These are phyloP conservation scores for zebrafish (Danio rerio) DNA, from an alignment of 2,113 vertebrate genomes.

Conservation along the genomic window GRCz12tu NC_133191.1:45190501-45191000, in stretches of 20 bases:
- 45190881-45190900: background rate
- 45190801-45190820: conserved; percentile 3
- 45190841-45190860: conserved; percentile 10
- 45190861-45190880: background rate
- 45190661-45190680: conserved; percentile 47
- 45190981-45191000: too few relatives aligned
- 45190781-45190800: conserved; percentile 21
- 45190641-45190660: conserved; percentile 55
- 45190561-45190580: conserved; percentile 18
- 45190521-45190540: conserved; percentile 1
- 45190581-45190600: conserved; percentile 45
- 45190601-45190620: conserved; percentile 46
- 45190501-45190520: conserved; percentile 56
- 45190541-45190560: conserved; percentile 37
- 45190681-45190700: conserved; percentile 39
- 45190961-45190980: too few relatives aligned
- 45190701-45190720: conserved; percentile 53
- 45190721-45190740: conserved; percentile 47
- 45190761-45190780: conserved; percentile 34
- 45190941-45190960: too few relatives aligned
- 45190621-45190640: conserved; percentile 29
- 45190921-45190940: background rate
- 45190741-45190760: conserved; percentile 52
- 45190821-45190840: too few relatives aligned
- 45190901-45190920: background rate